A percentile compares a stretch with the other conserved stretches of the same genome.
Conservation (phyloP, 2,797 vertebrate genomes). For the Melanogrammus aeglefinus region DNA sequence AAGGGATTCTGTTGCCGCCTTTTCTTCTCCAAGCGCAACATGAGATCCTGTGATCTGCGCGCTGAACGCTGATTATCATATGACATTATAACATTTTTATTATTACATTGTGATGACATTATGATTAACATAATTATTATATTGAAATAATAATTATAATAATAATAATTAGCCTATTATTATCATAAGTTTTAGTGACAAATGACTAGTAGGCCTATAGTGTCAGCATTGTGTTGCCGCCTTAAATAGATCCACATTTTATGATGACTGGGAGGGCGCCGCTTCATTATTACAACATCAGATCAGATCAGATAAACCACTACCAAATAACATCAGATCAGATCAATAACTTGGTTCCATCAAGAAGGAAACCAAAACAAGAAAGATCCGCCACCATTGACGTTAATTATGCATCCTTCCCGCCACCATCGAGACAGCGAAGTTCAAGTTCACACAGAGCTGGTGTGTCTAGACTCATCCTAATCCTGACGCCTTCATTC, state of each 20-base stretch:
- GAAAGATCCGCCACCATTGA: background rate
- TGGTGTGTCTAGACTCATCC: slow-evolving; percentile 60
- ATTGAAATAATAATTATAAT: no score
- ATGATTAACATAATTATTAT: no score
- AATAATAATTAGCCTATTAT: background rate
- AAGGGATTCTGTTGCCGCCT: no score
- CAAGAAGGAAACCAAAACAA: background rate
- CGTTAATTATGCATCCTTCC: background rate
- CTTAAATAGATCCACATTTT: background rate
- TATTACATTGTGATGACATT: no score
- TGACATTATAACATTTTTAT: no score
- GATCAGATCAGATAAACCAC: no score
- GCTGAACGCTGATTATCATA: no score
- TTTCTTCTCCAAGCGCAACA: no score
- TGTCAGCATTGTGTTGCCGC: background rate
- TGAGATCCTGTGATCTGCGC: no score
- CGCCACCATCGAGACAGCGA: slow-evolving; percentile 60
- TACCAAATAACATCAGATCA: background rate
- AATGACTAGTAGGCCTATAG: no score
- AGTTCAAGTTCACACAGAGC: slow-evolving; percentile 79
- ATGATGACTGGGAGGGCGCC: background rate
- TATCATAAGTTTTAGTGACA: background rate
- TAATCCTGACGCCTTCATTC: slow-evolving; percentile 58
- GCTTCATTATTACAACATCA: background rate
- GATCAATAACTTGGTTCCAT: background rate